These are phyloP conservation scores for Tychaedon coryphoeus DNA, from an alignment of 2,113 vertebrate genomes.

Conservation along the genomic window DNA sequence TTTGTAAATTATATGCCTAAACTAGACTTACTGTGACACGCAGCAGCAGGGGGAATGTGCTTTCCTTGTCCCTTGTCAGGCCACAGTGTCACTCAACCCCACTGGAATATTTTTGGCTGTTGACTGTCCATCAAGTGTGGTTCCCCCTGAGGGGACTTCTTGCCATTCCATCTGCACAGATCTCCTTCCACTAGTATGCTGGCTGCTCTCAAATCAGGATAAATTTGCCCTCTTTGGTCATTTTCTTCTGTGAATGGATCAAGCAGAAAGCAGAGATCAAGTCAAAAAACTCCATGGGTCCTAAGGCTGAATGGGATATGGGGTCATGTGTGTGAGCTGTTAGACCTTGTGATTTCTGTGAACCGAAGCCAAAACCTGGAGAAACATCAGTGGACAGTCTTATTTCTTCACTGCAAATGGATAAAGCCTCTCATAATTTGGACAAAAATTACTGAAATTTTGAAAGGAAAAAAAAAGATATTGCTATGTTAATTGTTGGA, in stretches of 20 bases:
- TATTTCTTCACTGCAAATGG: neutral
- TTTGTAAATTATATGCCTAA: neutral
- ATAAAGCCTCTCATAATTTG: neutral
- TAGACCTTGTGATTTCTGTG: neutral
- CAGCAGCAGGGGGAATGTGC: fast-evolving
- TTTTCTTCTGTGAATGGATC: neutral
- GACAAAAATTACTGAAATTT: neutral
- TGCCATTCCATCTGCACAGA: neutral
- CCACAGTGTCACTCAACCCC: neutral
- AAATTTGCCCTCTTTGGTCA: neutral
- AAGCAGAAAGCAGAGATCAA: neutral
- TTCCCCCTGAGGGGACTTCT: neutral
- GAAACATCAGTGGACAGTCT: neutral
- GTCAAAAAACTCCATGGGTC: neutral
- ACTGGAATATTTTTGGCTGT: neutral
- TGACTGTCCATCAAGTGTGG: neutral
- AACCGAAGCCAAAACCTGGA: neutral
- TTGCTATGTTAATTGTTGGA: neutral
- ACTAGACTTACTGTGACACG: neutral
- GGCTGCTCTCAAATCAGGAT: neutral
- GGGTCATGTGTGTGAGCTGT: neutral
- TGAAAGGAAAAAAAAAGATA: neutral
- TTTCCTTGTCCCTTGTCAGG: neutral
- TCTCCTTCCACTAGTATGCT: neutral
- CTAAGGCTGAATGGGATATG: neutral